Evolutionary conservation across 2,888 invertebrate species (phyloP), one percentile per base, ranked within the genome.

Genomic region (Diaperis boleti): DNA sequence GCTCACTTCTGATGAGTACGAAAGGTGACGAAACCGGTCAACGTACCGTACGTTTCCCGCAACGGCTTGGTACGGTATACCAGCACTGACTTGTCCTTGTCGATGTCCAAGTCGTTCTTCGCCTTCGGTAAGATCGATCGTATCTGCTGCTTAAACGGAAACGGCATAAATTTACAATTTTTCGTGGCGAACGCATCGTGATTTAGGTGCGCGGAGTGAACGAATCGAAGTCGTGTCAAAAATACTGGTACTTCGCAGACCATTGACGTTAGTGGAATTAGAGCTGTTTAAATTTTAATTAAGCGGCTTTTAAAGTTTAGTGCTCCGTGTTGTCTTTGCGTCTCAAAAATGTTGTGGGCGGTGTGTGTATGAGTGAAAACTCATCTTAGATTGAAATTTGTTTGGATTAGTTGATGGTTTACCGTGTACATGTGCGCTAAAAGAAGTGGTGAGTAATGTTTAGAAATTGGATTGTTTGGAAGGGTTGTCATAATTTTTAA

Each of bases 21-120:
- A 33, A 49, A 31, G 31, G 49, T 49, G 49, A 49, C 33, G 49
- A 33, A 49, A 49, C 18, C 49, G 49, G 49, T 49, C 49, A 49
- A 33, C 15, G 45, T 26, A 45, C 45, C 22, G 45, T 20, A 20
- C 41, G 20, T 42, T 42, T 42, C 41, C 41, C 20, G 41, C 41
- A 42, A 20, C 39, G 13, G 13, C 39, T 39, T 42, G n/a, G 17
- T 33, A 33, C 45, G 45, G 45, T 29, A 11, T 26, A 18, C 11
- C 22, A 22, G 1, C 22, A 29, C 13, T 11, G 26, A n/a, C 10
- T 22, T 45, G 45, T 11, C 45, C 45, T 45, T 45, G 45, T 45
- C 45, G 45, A 29, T 18, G 41, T 17, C 39, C 39, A 6, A 13
- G 20, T 42, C 18, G 18, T 42, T 20, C 18, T 17, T 42, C 10